phyloP scores from a whole-genome alignment of 1,140 invertebrate genomes.

The Anagrus nilaparvatae region DNA sequence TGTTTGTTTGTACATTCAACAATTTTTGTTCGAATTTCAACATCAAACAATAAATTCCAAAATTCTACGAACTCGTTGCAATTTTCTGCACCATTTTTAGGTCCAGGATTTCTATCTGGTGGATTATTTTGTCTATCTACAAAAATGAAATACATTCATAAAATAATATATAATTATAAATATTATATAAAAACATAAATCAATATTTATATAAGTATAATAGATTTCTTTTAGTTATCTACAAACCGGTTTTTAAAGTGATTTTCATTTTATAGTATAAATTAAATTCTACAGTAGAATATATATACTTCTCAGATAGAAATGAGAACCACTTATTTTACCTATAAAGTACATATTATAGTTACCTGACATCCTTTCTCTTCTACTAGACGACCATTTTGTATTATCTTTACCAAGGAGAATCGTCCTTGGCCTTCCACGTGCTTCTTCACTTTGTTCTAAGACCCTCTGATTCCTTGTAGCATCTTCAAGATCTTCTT shows the following conservation, averaged over 20 bases:
- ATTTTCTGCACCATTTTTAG: constrained; percentile 2
- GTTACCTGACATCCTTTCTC: background rate
- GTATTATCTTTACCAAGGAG: background rate
- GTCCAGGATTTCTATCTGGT: constrained; percentile 5
- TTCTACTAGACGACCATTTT: background rate
- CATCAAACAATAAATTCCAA: constrained; percentile 3
- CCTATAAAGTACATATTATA: too few species aligned
- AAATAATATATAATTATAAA: too few species aligned
- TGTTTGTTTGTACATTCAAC: constrained; percentile 7
- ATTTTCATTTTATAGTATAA: too few species aligned
- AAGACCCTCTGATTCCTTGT: background rate
- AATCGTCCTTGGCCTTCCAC: background rate
- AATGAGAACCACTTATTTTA: too few species aligned
- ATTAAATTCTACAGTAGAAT: too few species aligned
- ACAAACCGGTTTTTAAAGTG: too few species aligned
- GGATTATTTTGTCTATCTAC: background rate
- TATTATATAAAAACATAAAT: too few species aligned
- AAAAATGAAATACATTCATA: background rate
- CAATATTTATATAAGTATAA: too few species aligned
- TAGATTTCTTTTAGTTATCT: too few species aligned
- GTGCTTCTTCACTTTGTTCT: background rate
- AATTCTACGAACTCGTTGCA: constrained; percentile 3
- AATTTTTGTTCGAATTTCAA: constrained; percentile 1
- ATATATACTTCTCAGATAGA: too few species aligned
- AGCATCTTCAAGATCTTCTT: background rate